Conservation (phyloP, 2,888 invertebrate species). For the Noctuana brunneofusca region DNA sequence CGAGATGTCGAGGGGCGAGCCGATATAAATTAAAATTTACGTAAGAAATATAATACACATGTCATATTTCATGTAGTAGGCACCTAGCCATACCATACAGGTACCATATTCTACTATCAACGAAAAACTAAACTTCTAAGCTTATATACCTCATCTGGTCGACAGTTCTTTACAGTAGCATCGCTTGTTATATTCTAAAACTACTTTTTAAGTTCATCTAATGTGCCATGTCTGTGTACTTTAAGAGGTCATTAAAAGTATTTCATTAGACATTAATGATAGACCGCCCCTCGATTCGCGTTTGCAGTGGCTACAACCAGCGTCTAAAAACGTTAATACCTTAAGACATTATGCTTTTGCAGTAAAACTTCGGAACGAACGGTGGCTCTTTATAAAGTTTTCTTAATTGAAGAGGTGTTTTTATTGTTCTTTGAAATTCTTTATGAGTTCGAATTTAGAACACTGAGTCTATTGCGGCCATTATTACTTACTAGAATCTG, state of each 20-base stretch:
- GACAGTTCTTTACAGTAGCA: too few relatives aligned
- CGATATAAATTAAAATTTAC: background rate
- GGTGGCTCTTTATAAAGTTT: constrained; percentile 21
- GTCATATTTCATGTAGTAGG: too few relatives aligned
- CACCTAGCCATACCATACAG: too few relatives aligned
- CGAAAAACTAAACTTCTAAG: too few relatives aligned
- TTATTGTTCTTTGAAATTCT: constrained; percentile 22
- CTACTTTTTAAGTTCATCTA: too few relatives aligned
- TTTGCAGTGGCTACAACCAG: constrained; percentile 7
- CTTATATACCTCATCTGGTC: too few relatives aligned
- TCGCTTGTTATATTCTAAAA: too few relatives aligned
- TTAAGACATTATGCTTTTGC: constrained; percentile 13
- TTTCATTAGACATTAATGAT: too few relatives aligned
- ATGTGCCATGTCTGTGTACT: background rate
- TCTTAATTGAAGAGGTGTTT: constrained; percentile 27
- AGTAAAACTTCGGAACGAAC: constrained; percentile 17
- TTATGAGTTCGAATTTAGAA: background rate
- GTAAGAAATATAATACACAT: too few relatives aligned
- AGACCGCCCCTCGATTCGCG: background rate
- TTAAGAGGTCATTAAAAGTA: too few relatives aligned
- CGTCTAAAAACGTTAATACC: background rate
- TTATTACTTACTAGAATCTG: constrained; percentile 7
- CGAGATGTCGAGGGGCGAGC: background rate
- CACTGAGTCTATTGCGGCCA: background rate
- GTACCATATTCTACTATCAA: too few relatives aligned